phyloP scores from a whole-genome alignment of 2,797 vertebrate species.

The Chiroxiphia lanceolata region DNA sequence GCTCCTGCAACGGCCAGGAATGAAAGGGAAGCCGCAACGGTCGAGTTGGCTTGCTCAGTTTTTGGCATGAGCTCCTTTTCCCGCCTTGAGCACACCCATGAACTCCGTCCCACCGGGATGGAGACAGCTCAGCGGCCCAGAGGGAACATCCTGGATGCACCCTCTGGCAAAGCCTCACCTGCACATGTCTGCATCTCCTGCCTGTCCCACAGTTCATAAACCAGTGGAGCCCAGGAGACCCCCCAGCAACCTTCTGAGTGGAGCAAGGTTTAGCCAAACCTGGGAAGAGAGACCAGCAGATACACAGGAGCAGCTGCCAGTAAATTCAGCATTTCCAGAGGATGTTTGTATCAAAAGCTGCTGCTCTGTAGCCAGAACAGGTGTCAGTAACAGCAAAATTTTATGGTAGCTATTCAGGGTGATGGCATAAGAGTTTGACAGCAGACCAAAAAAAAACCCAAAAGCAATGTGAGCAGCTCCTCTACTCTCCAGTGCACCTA shows the following conservation, averaged over 20 bases:
- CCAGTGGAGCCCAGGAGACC: background rate
- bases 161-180: background rate
- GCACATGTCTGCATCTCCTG: accelerated
- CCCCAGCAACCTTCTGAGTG: background rate
- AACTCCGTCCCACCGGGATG: background rate
- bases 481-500: background rate
- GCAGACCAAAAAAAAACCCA: background rate
- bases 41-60: background rate
- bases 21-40: background rate
- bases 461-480: background rate
- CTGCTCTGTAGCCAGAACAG: conserved; percentile 35
- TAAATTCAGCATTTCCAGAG: background rate
- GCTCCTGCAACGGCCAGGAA: background rate
- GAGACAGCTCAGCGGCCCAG: background rate
- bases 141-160: background rate
- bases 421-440: background rate
- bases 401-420: background rate
- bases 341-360: conserved; percentile 6
- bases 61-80: background rate
- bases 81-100: accelerated
- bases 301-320: conserved; percentile 26
- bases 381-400: conserved; percentile 51
- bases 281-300: background rate
- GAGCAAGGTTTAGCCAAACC: background rate
- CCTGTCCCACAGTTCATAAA: background rate